Evolutionary conservation across 2,113 vertebrate species (phyloP).

Genomic region (Odocoileus hemionus): DNA sequence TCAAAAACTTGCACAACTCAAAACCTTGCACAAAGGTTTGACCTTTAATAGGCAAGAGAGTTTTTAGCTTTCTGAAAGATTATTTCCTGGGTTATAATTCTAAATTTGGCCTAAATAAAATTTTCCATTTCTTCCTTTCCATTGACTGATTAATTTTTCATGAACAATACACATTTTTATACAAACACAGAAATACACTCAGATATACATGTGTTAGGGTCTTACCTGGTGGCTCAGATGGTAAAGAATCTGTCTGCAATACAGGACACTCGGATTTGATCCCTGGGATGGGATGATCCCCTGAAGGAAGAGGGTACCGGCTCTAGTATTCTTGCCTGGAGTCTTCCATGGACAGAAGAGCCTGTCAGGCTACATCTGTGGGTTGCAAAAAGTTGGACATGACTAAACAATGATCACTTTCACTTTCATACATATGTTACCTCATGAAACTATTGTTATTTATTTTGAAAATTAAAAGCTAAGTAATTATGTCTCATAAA

Average conservation of each 20-base stretch:
- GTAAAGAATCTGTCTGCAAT: neutral
- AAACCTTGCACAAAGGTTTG: neutral
- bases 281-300: neutral
- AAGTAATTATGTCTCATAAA: neutral
- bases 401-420: neutral
- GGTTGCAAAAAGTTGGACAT: neutral
- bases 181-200: neutral
- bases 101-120: neutral
- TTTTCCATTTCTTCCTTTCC: neutral
- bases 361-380: neutral
- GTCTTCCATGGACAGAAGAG: neutral
- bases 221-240: neutral
- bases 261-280: neutral
- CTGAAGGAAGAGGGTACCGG: neutral
- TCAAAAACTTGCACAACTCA: neutral
- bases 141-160: neutral
- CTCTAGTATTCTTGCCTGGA: neutral
- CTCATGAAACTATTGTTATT: neutral
- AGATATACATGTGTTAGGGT: neutral
- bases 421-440: neutral
- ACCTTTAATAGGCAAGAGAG: neutral
- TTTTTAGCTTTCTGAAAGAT: neutral
- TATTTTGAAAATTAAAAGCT: neutral
- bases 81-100: neutral
- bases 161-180: neutral